These are phyloP conservation scores for Hemistola chrysoprasaria DNA, from an alignment of 2,888 invertebrate species.

Conservation along the genomic window DNA sequence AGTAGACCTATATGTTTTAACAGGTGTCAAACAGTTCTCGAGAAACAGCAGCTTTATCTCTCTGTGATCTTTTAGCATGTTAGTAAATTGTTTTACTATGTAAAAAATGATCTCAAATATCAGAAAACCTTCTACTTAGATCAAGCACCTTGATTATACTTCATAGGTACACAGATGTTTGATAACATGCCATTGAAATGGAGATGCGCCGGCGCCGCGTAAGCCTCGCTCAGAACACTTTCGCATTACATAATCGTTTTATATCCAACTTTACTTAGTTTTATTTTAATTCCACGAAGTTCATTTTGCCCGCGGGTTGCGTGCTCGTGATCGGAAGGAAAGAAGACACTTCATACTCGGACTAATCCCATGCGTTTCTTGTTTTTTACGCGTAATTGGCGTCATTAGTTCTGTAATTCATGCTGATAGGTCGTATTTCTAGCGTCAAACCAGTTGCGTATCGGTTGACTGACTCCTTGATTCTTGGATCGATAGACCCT, in stretches of 20 bases:
- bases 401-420: constrained; percentile 31
- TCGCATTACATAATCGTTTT: constrained; percentile 42
- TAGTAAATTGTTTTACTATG: no score
- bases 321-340: constrained; percentile 45
- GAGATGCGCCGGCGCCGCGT: constrained; percentile 40
- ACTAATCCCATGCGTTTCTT: constrained; percentile 19
- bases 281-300: constrained; percentile 18
- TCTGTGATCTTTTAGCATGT: no score
- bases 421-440: constrained; percentile 23
- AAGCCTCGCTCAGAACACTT: constrained; percentile 44
- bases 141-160: no score
- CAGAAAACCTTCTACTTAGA: no score
- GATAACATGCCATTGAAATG: constrained; percentile 46
- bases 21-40: no score
- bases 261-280: constrained; percentile 12
- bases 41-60: no score
- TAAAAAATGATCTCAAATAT: no score
- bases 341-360: constrained; percentile 34
- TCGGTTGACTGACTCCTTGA: constrained; percentile 25
- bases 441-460: constrained; percentile 21
- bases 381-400: constrained; percentile 36
- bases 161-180: constrained; percentile 10
- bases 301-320: constrained; percentile 29
- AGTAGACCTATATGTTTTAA: no score
- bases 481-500: constrained; percentile 12